Evolutionary conservation across 2,113 vertebrate genomes (phyloP).

Genomic region (Ginglymostoma cirratum): DNA sequence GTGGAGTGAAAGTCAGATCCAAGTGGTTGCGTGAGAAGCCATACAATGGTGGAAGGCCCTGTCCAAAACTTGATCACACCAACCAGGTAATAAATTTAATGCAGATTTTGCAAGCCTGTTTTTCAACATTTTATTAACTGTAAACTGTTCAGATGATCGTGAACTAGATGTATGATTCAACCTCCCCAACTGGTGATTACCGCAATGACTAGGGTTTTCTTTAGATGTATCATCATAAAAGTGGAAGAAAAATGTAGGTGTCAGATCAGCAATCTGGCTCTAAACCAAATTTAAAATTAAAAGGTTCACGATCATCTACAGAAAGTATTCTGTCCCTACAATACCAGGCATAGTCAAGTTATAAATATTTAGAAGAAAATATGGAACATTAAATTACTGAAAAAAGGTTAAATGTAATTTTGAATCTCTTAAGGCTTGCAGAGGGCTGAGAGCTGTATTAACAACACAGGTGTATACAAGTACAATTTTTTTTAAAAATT

Average conservation of each 20-base stretch:
- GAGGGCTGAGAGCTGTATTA: neutral
- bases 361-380: neutral
- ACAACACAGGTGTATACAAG: neutral
- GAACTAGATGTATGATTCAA: neutral
- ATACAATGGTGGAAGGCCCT: slow-evolving; percentile 90
- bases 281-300: neutral
- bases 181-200: neutral
- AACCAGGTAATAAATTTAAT: slow-evolving; percentile 73
- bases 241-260: neutral
- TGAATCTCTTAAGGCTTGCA: neutral
- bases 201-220: neutral
- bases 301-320: neutral
- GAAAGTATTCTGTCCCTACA: neutral
- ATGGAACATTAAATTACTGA: neutral
- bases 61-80: slow-evolving; percentile 90
- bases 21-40: slow-evolving; percentile 96
- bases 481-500: neutral
- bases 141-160: neutral
- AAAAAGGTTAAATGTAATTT: neutral
- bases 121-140: neutral
- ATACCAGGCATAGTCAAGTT: neutral
- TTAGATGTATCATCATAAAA: neutral
- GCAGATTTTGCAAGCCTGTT: neutral
- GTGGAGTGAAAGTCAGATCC: slow-evolving; percentile 91
- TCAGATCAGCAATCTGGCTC: neutral